Conservation (phyloP, 2,888 invertebrate species). For the Oligia latruncula region DNA sequence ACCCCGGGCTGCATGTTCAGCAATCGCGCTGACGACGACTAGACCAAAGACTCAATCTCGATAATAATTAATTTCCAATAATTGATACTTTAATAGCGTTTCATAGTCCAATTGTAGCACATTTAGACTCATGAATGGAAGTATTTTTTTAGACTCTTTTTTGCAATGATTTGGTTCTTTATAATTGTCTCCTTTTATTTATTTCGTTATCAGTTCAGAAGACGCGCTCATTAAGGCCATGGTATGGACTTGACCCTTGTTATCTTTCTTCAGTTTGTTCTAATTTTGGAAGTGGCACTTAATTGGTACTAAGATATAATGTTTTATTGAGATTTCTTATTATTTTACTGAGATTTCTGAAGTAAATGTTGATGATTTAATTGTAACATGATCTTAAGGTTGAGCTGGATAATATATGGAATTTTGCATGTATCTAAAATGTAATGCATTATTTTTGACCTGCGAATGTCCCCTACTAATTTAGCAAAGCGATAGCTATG, state of each 20-base stretch:
- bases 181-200: conserved; percentile 33
- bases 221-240: conserved; percentile 44
- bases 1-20: not conserved
- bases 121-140: conserved; percentile 26
- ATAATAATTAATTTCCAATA: not conserved
- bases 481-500: not conserved
- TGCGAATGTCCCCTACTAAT: not conserved
- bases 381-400: not conserved
- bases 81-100: conserved; percentile 9
- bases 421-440: conserved; percentile 1
- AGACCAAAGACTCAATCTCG: not conserved
- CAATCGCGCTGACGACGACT: not conserved
- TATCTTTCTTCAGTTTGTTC: conserved; percentile 49
- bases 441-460: not conserved
- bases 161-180: conserved; percentile 13
- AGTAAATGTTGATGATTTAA: conserved; percentile 2
- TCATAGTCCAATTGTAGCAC: conserved; percentile 10
- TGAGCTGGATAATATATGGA: not conserved
- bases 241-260: conserved; percentile 52
- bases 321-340: conserved; percentile 13
- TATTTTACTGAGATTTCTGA: conserved; percentile 3
- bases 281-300: conserved; percentile 31
- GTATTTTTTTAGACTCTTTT: conserved; percentile 35
- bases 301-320: conserved; percentile 30
- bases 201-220: conserved; percentile 45